These are phyloP conservation scores for Trissolcus basalis DNA, from an alignment of 1,140 invertebrate genomes.

Conservation along the genomic window DNA sequence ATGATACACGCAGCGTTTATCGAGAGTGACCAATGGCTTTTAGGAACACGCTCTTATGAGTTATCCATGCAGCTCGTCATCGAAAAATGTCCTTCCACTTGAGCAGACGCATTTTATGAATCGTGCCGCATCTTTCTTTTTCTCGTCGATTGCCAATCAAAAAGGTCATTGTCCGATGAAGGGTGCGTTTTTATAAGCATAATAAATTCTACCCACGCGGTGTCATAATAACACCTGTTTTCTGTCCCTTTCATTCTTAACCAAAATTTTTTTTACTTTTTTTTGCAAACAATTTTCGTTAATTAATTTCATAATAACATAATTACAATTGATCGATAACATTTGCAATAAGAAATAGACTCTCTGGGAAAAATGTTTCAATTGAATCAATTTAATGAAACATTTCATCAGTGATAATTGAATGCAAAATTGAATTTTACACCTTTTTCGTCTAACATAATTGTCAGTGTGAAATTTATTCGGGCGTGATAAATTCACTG, in stretches of 20 bases:
- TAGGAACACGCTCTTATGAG: conserved; percentile 46
- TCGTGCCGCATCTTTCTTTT: conserved; percentile 46
- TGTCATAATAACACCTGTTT: conserved; percentile 33
- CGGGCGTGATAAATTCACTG: conserved; percentile 12
- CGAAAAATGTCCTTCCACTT: conserved; percentile 46
- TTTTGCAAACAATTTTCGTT: too few relatives aligned
- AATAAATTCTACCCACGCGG: conserved; percentile 17
- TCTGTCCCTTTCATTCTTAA: too few relatives aligned
- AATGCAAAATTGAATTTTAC: conserved; percentile 7
- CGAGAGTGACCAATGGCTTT: conserved; percentile 44
- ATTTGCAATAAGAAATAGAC: too few relatives aligned
- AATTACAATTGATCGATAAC: too few relatives aligned
- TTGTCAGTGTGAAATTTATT: conserved; percentile 28
- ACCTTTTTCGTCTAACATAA: conserved; percentile 21
- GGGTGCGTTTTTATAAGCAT: background rate
- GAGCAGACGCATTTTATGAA: conserved; percentile 47
- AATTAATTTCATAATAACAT: too few relatives aligned
- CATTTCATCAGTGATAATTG: background rate
- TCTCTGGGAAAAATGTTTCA: conserved; percentile 41
- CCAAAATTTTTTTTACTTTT: too few relatives aligned
- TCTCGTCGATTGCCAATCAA: conserved; percentile 44
- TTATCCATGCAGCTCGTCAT: conserved; percentile 50
- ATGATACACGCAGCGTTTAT: conserved; percentile 21
- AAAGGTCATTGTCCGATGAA: conserved; percentile 44
- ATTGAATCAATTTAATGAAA: conserved; percentile 13